Evolutionary conservation across 2,113 vertebrate species (phyloP).

Genomic region (Prietella phreatophila): DNA sequence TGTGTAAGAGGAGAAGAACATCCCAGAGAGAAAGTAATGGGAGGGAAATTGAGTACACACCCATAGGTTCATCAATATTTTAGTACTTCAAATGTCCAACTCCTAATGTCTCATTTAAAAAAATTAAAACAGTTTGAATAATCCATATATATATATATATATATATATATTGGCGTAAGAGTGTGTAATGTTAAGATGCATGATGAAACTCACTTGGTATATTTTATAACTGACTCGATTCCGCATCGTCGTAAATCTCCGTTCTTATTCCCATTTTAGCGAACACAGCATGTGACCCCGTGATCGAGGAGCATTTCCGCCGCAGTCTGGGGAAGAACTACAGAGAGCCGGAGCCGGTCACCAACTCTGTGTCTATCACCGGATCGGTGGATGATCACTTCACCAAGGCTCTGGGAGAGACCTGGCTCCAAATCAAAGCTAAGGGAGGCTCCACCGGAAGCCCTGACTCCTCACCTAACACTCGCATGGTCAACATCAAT

Average conservation of each 20-base stretch:
- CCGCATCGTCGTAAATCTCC: neutral
- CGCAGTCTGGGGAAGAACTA: constrained; percentile 97
- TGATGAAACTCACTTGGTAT: neutral
- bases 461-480: constrained; percentile 87
- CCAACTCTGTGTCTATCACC: constrained; percentile 97
- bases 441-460: constrained; percentile 83
- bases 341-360: constrained; percentile 90
- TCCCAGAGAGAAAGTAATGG: neutral
- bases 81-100: neutral
- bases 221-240: neutral
- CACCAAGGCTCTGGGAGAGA: constrained; percentile 96
- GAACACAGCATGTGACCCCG: constrained; percentile 84
- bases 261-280: constrained; percentile 62
- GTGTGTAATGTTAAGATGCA: neutral
- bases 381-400: constrained; percentile 98
- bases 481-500: constrained; percentile 91
- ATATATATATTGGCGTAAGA: neutral
- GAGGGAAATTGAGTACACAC: neutral
- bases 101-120: neutral
- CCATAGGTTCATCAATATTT: neutral
- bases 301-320: constrained; percentile 98
- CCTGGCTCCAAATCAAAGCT: constrained; percentile 96
- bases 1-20: neutral
- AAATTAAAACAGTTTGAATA: neutral
- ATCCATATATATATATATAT: neutral